These are phyloP conservation scores for Gallinago stenura DNA, from an alignment of 2,797 vertebrate genomes.

Conservation along the genomic window DNA sequence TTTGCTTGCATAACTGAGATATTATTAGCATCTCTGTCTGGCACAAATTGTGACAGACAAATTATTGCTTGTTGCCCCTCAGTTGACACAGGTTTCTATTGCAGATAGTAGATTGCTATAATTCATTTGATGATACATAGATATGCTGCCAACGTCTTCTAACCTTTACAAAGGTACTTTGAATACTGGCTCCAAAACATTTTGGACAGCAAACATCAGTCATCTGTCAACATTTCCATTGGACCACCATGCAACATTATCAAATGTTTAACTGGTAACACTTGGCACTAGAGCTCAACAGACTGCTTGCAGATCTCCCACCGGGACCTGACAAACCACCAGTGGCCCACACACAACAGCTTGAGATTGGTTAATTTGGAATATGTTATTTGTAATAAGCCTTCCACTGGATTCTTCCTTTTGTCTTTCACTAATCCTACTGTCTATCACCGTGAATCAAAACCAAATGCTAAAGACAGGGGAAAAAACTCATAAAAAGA, in stretches of 20 bases:
- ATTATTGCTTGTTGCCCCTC: not conserved
- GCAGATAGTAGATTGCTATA: not conserved
- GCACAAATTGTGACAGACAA: not conserved
- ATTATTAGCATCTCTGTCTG: not conserved
- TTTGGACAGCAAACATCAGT: not conserved
- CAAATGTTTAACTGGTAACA: not conserved
- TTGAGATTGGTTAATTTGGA: not conserved
- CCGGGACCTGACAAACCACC: not conserved
- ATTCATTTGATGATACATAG: not conserved
- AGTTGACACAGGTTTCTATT: not conserved
- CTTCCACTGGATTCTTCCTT: slow-evolving; percentile 15
- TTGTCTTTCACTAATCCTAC: slow-evolving; percentile 11
- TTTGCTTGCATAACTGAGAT: not conserved
- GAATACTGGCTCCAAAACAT: not conserved
- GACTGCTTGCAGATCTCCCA: not conserved
- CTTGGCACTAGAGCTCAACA: not conserved
- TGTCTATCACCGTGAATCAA: slow-evolving; percentile 17
- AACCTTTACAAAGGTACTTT: not conserved
- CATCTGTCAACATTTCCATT: not conserved
- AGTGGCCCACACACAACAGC: not conserved
- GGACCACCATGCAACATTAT: not conserved
- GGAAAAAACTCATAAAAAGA: not conserved
- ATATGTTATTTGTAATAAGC: not conserved
- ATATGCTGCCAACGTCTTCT: not conserved
- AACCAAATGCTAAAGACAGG: not conserved